Evolutionary conservation across 2,888 invertebrate genomes (phyloP).

Genomic region (Athalia rosae): DNA sequence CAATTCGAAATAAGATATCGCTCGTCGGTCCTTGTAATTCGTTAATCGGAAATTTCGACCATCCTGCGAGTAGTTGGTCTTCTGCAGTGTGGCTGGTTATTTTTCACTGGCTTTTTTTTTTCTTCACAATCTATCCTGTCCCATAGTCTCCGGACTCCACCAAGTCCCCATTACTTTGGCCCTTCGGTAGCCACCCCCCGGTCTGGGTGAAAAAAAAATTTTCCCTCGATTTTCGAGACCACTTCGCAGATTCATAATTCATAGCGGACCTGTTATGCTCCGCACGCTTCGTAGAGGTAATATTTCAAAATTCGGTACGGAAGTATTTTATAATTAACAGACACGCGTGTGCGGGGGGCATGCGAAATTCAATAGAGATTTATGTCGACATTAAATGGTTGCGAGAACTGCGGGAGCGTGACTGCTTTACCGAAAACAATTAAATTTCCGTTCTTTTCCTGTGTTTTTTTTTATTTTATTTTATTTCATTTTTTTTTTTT

Average conservation of each 20-base stretch:
- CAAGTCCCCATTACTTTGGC: slow-evolving; percentile 2
- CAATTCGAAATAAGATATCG: no score
- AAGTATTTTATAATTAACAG: slow-evolving; percentile 37
- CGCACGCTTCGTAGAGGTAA: slow-evolving; percentile 31
- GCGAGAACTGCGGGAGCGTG: slow-evolving; percentile 29
- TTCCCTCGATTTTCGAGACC: slow-evolving; percentile 29
- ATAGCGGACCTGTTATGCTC: slow-evolving; percentile 27
- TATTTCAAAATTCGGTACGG: slow-evolving; percentile 37
- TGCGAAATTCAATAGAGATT: slow-evolving; percentile 35
- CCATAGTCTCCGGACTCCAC: slow-evolving; percentile 1
- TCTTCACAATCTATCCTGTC: slow-evolving; percentile 30
- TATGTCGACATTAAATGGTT: slow-evolving; percentile 30
- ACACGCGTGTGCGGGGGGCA: slow-evolving; percentile 35
- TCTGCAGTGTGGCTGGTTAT: not conserved
- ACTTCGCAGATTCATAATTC: slow-evolving; percentile 30
- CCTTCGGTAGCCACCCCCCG: slow-evolving; percentile 7
- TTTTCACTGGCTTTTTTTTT: slow-evolving; percentile 31
- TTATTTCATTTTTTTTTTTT: not conserved
- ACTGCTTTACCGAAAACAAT: slow-evolving; percentile 33
- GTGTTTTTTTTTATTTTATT: not conserved
- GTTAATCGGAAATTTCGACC: no score
- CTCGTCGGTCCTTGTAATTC: no score
- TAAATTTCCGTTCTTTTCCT: slow-evolving; percentile 14
- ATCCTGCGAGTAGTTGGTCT: no score
- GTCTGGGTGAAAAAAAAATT: not conserved